Conservation (phyloP, 2,797 vertebrate genomes). For the Rhinogobio ventralis region DNA sequence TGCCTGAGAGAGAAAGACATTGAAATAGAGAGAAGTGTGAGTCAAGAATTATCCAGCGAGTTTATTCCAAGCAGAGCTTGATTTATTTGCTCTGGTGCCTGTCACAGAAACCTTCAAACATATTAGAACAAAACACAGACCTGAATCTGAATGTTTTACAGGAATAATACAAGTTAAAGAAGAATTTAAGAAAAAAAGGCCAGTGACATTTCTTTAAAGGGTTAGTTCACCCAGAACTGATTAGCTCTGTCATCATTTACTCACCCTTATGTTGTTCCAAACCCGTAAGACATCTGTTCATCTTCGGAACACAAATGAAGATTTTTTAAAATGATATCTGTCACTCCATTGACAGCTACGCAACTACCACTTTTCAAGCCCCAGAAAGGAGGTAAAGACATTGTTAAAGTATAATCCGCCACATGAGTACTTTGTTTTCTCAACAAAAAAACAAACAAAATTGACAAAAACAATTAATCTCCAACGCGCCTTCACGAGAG, state of each 20-base stretch:
- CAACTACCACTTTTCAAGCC: not conserved
- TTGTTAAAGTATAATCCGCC: not conserved
- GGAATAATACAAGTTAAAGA: not conserved
- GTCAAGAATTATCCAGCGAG: conserved; percentile 1
- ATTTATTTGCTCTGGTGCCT: conserved; percentile 20
- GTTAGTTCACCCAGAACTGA: not conserved
- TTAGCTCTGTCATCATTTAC: no score
- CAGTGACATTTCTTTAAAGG: not conserved
- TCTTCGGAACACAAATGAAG: no score
- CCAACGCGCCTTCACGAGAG: no score
- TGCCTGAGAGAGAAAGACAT: conserved; percentile 78
- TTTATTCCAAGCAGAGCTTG: not conserved
- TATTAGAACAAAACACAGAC: conserved; percentile 5
- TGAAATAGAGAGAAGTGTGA: not conserved
- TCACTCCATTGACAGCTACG: no score
- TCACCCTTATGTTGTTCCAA: no score
- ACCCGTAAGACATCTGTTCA: no score
- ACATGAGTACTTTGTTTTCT: no score
- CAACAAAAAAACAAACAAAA: no score
- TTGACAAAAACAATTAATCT: no score
- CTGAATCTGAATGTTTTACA: conserved; percentile 13
- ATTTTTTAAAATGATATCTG: no score
- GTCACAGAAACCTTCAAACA: conserved; percentile 16
- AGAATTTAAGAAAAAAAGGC: not conserved
- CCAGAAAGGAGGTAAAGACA: not conserved